Conservation (phyloP, 1,140 invertebrate genomes). For the Riptortus pedestris region DNA sequence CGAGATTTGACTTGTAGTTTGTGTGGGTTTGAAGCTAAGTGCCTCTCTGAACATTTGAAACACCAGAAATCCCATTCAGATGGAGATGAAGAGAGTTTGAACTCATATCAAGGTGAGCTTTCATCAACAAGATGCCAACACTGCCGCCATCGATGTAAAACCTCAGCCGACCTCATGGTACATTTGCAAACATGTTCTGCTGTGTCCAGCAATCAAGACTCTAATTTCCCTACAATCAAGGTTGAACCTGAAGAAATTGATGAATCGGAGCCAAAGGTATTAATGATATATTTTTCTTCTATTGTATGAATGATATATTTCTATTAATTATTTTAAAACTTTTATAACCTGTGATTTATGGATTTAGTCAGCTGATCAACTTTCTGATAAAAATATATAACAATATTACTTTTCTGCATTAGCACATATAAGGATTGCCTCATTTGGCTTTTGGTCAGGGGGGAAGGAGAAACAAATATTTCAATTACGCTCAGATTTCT, state of each 20-base stretch:
- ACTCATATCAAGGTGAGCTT: constrained; percentile 35
- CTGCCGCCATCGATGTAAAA: constrained; percentile 73
- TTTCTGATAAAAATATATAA: too few species aligned
- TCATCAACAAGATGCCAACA: constrained; percentile 66
- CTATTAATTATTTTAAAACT: too few species aligned
- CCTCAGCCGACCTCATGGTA: constrained; percentile 57
- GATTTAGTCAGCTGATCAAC: too few species aligned
- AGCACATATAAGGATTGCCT: too few species aligned
- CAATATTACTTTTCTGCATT: too few species aligned
- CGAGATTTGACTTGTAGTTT: constrained; percentile 28
- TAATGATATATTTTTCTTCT: too few species aligned
- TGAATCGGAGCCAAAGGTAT: constrained; percentile 31
- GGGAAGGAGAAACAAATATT: too few species aligned
- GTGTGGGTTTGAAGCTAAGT: constrained; percentile 58
- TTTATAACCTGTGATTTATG: too few species aligned
- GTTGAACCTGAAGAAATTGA: constrained; percentile 26
- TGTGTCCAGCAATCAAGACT: constrained; percentile 37
- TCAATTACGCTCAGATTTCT: too few species aligned
- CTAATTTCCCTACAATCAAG: constrained; percentile 26
- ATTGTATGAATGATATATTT: too few species aligned
- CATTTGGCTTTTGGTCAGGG: too few species aligned
- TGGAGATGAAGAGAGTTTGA: constrained; percentile 38
- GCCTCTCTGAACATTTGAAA: constrained; percentile 64
- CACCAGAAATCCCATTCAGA: constrained; percentile 48
- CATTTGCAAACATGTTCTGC: constrained; percentile 59